phyloP scores from a whole-genome alignment of 2,113 vertebrate species.

The Oophaga pumilio region DNA sequence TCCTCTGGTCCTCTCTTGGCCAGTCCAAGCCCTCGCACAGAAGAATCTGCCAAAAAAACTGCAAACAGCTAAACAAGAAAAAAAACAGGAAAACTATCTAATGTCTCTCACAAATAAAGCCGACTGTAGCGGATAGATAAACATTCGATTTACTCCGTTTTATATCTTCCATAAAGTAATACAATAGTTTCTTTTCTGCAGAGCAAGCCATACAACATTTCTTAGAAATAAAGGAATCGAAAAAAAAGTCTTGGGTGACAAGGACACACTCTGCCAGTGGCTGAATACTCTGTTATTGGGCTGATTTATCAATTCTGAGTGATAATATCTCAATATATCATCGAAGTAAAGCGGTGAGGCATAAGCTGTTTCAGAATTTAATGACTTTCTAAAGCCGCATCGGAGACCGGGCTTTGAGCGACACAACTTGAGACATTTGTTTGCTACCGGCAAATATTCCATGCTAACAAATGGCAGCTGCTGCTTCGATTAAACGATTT shows the following conservation, averaged over 20 bases:
- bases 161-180: conserved; percentile 33
- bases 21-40: not conserved
- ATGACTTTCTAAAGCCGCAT: conserved; percentile 37
- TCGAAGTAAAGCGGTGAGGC: conserved; percentile 26
- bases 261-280: conserved; percentile 48
- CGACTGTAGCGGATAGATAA: not conserved
- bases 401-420: conserved; percentile 39
- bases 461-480: conserved; percentile 33
- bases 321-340: conserved; percentile 54
- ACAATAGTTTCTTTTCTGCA: conserved; percentile 15
- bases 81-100: not conserved
- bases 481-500: conserved; percentile 50
- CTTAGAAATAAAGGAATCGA: not conserved
- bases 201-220: conserved; percentile 13
- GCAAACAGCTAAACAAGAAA: not conserved
- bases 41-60: not conserved
- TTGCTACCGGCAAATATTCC: conserved; percentile 49
- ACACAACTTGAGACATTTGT: conserved; percentile 37
- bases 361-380: conserved; percentile 45
- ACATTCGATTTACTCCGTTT: not conserved
- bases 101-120: conserved; percentile 18
- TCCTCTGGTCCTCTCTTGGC: not conserved
- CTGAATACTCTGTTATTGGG: conserved; percentile 46
- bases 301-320: conserved; percentile 54
- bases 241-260: conserved; percentile 19